Evolutionary conservation across 2,888 invertebrate genomes (phyloP).

Genomic region (Lochmaea crataegi): DNA sequence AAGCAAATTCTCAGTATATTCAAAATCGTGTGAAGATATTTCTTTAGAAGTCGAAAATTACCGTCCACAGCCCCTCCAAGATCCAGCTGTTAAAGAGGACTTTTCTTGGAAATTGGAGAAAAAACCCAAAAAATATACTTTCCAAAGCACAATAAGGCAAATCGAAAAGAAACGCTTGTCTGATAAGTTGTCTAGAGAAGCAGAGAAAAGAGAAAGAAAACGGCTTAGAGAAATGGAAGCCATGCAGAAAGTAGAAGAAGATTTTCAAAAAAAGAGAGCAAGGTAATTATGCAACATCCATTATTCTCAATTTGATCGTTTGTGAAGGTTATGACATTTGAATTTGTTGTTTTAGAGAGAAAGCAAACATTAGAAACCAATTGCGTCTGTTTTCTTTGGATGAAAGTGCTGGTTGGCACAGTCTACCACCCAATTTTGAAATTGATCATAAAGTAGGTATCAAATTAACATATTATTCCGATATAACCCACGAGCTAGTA

Average conservation of each 20-base stretch:
- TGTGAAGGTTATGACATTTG: not conserved
- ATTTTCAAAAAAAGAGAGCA: conserved; percentile 86
- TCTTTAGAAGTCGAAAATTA: conserved; percentile 55
- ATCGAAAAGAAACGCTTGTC: conserved; percentile 80
- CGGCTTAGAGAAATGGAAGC: conserved; percentile 82
- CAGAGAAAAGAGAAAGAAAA: conserved; percentile 81
- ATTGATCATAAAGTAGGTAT: conserved; percentile 54
- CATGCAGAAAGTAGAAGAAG: conserved; percentile 87
- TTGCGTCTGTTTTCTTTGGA: conserved; percentile 77
- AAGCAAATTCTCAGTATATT: conserved; percentile 53
- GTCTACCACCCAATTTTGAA: conserved; percentile 68
- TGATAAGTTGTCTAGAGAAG: conserved; percentile 80
- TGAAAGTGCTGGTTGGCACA: conserved; percentile 69
- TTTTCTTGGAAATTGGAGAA: conserved; percentile 42
- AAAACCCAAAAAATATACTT: conserved; percentile 78
- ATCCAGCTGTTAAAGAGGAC: conserved; percentile 52
- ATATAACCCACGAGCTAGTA: too few species aligned
- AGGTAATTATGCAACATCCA: conserved; percentile 52
- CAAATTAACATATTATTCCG: not conserved
- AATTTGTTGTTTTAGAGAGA: conserved; percentile 68
- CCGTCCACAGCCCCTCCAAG: conserved; percentile 61
- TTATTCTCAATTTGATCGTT: not conserved
- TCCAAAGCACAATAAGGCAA: conserved; percentile 87
- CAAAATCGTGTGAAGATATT: conserved; percentile 67
- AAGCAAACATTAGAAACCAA: conserved; percentile 81